Percentiles rank a stretch among this genome's conserved stretches.
Evolutionary conservation across 2,888 invertebrate genomes (phyloP).

Genomic region (Diarsia brunnea): DNA sequence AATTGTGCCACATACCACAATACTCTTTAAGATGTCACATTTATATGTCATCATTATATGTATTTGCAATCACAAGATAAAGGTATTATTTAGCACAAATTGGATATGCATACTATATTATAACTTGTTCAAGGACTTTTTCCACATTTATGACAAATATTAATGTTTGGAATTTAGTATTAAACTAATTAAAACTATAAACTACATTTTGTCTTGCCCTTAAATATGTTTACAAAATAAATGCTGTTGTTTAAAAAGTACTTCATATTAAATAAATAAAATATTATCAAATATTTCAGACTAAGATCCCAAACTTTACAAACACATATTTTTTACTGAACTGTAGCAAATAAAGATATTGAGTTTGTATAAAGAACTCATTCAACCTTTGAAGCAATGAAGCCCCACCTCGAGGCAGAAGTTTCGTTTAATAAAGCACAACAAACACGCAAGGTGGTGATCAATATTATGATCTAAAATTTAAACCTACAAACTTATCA

Average conservation of each 20-base stretch:
- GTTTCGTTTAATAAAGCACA: conserved; percentile 2
- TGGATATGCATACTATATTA: neutral
- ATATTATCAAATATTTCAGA: neutral
- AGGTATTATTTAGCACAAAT: neutral
- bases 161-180: neutral
- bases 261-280: neutral
- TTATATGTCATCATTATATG: no score
- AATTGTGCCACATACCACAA: neutral
- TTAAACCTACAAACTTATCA: neutral
- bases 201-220: neutral
- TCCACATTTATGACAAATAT: neutral
- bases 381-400: neutral
- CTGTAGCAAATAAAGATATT: neutral
- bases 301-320: neutral
- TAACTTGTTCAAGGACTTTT: no score
- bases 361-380: neutral
- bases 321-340: neutral
- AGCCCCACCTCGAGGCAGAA: neutral
- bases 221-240: neutral
- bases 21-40: neutral
- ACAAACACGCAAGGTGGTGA: conserved; percentile 8
- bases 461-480: conserved; percentile 5
- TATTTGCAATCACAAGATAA: conserved; percentile 16
- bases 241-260: no score
- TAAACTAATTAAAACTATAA: neutral